phyloP scores from a whole-genome alignment of 2,113 vertebrate species.

The Atrichornis clamosus region DNA sequence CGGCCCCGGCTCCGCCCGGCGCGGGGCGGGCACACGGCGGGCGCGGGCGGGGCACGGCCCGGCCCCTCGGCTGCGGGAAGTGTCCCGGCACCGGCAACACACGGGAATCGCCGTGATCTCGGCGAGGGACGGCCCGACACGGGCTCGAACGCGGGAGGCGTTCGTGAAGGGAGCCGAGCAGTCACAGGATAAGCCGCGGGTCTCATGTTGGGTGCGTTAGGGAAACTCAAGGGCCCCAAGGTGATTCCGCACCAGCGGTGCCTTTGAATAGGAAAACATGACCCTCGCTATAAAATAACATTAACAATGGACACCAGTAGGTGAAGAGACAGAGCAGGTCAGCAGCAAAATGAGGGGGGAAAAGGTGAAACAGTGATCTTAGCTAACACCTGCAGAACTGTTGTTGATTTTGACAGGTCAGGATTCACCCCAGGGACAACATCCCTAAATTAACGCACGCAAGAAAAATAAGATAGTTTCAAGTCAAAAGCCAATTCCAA shows the following conservation, averaged over 20 bases:
- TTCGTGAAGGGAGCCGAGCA: rapidly evolving
- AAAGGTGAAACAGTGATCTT: rapidly evolving
- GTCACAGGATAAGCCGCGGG: rapidly evolving
- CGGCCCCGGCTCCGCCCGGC: not conserved
- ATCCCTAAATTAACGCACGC: not conserved
- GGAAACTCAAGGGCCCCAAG: too few relatives aligned
- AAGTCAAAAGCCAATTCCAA: not conserved
- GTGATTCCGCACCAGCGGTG: rapidly evolving
- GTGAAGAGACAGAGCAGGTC: too few relatives aligned
- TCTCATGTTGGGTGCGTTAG: rapidly evolving
- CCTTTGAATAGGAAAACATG: rapidly evolving
- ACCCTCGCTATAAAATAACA: not conserved
- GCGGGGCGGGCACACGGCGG: not conserved
- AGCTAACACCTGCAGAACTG: not conserved
- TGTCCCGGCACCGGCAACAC: rapidly evolving
- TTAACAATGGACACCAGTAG: rapidly evolving
- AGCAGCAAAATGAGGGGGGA: not conserved
- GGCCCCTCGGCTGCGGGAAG: rapidly evolving
- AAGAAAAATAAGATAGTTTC: not conserved
- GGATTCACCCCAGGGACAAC: not conserved
- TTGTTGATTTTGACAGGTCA: not conserved
- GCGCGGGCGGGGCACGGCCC: not conserved
- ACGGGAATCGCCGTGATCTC: rapidly evolving
- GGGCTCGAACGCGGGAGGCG: rapidly evolving
- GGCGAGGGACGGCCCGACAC: rapidly evolving